Percentiles rank a stretch among this genome's conserved stretches.
phyloP scores from a whole-genome alignment of 2,113 vertebrate genomes.

The Upupa epops region DNA sequence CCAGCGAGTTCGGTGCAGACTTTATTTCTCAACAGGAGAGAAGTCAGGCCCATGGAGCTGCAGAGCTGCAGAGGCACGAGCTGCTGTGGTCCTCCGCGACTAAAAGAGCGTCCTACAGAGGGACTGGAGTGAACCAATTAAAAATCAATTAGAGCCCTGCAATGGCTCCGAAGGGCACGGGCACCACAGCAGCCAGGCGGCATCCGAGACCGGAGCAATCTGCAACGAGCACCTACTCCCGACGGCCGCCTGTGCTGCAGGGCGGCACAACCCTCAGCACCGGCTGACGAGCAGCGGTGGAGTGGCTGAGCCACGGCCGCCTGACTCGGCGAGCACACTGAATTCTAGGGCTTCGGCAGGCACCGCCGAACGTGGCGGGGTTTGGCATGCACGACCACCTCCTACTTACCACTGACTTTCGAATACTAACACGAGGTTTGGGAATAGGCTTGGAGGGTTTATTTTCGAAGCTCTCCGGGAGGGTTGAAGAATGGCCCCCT shows the following conservation, averaged over 20 bases:
- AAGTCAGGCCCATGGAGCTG: rapidly evolving
- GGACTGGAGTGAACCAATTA: neutral
- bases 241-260: neutral
- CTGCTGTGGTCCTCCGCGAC: neutral
- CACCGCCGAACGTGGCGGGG: neutral
- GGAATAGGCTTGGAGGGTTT: slow-evolving; percentile 97
- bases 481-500: slow-evolving; percentile 94
- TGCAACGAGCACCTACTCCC: neutral
- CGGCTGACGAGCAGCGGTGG: neutral
- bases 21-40: neutral
- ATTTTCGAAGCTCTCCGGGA: slow-evolving; percentile 97
- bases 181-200: neutral
- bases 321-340: neutral
- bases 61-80: neutral
- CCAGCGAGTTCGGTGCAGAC: neutral
- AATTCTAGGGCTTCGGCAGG: neutral
- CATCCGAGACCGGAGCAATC: neutral
- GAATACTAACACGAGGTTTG: slow-evolving; percentile 97
- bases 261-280: neutral
- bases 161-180: neutral
- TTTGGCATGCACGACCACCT: neutral
- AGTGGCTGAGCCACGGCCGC: neutral
- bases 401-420: slow-evolving; percentile 95
- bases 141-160: neutral
- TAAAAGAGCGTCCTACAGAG: neutral